A percentile compares a stretch with the other conserved stretches of the same genome.
Conservation (phyloP, 2,888 invertebrate genomes). For the Drosophila parthenogenetica region DNA sequence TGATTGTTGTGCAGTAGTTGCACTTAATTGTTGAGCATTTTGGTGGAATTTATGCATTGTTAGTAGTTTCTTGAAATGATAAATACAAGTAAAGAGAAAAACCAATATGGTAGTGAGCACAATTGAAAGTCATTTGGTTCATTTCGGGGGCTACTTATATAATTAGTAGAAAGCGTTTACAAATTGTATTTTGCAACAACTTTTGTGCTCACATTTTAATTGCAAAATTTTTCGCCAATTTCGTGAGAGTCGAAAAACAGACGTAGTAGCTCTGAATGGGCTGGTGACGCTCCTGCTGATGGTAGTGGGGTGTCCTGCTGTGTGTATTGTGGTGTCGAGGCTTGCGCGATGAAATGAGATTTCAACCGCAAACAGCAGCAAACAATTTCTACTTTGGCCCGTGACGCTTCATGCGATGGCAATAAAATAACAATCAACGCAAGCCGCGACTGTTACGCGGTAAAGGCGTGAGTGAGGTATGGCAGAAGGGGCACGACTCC, state of each 20-base stretch:
- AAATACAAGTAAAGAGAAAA: not conserved
- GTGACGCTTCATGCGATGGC: constrained; percentile 68
- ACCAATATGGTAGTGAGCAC: constrained; percentile 1
- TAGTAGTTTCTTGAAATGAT: not conserved
- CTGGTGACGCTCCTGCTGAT: not conserved
- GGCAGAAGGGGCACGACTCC: constrained; percentile 6
- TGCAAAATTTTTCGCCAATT: constrained; percentile 67
- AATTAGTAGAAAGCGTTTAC: constrained; percentile 45
- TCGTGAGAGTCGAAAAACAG: constrained; percentile 23
- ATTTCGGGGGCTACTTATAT: constrained; percentile 35
- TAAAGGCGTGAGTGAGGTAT: constrained; percentile 26
- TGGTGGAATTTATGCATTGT: not conserved
- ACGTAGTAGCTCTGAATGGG: not conserved
- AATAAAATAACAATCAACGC: constrained; percentile 79
- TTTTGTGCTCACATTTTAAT: constrained; percentile 70
- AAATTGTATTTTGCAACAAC: constrained; percentile 62
- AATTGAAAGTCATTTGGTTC: constrained; percentile 25
- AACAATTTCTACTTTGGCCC: constrained; percentile 75
- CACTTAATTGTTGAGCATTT: not conserved
- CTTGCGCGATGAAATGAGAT: constrained; percentile 68
- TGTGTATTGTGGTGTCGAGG: constrained; percentile 34
- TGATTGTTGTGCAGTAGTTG: not conserved
- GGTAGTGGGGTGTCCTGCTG: not conserved
- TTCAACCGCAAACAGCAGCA: constrained; percentile 74
- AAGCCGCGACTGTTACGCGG: constrained; percentile 66